Base-by-base conservation (phyloP, 2,113 vertebrate genomes). In the Chaetorhynchus papuensis region DNA sequence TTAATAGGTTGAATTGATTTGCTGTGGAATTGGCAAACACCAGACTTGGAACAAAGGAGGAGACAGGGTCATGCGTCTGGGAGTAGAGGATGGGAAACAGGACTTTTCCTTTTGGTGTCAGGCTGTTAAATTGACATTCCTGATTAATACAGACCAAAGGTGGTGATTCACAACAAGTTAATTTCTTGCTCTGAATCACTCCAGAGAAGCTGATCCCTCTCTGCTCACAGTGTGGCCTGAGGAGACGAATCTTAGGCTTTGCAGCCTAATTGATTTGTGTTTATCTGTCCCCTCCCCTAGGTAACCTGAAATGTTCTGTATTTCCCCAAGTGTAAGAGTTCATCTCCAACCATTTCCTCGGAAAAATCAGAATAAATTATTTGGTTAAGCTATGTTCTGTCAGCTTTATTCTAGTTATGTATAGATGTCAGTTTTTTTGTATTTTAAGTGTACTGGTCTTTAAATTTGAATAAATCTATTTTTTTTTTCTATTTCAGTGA, bases 401-500 rank as follows among this genome's bases (percentile, higher is more conserved):
- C 56, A 80, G 12, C 45, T 83, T 95, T 83, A 26, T 75, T 82
- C 1, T 11, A 50, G 9, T 85, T 79, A 28, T 9, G 1, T 69
- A 57, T 54, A n/a, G 26, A 42, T 83, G 19, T 69, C 15, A 26
- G 16, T 75, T 75, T 24, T 24, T 74, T 63, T 35, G 22, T 70
- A 21, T 87, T 82, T 61, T 33, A 49, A 81, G 10, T 83, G 23
- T 78, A 24, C 53, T 44, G 4, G 4, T 56, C 23, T 81, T 85
- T 49, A 56, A 71, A 75, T 66, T 86, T 84, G 30, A 92, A 70
- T 87, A 27, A 79, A 24, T 75, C 2, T 61, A 0, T 93, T 6
- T 92, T 86, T 86, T 69, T 94, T 94, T 87, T 66, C 30, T 9
- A 15, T 97, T 89, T 68, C 97, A 99, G 99, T 96, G 99, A 99